Conservation (phyloP, 2,113 vertebrate species). For the Protobothrops mucrosquamatus region DNA sequence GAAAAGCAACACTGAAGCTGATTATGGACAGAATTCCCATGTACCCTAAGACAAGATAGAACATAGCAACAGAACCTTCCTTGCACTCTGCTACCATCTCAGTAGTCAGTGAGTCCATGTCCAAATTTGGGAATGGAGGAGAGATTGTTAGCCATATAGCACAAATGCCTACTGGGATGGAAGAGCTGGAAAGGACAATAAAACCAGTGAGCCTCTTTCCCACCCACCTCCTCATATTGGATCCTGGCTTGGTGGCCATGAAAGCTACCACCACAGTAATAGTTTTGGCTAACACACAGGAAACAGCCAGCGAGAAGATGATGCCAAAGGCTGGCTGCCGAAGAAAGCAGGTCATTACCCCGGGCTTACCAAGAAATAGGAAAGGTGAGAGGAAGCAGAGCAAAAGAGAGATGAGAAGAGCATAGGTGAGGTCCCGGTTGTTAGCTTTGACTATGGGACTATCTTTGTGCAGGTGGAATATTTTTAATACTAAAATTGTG, state of each 20-base stretch:
- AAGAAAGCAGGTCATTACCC: not conserved
- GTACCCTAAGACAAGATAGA: not conserved
- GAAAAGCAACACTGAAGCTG: not conserved
- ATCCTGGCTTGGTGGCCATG: not conserved
- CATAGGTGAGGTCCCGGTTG: not conserved
- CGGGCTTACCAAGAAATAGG: not conserved
- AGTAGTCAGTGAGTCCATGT: not conserved
- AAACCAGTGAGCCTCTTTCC: not conserved
- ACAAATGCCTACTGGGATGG: not conserved
- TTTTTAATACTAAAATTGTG: not conserved
- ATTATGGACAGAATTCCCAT: not conserved
- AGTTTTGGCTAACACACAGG: not conserved
- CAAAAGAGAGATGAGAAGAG: not conserved
- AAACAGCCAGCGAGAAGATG: slow-evolving; percentile 7
- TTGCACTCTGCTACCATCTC: not conserved
- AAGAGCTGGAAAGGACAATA: not conserved
- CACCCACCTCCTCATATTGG: not conserved
- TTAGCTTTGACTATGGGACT: slow-evolving; percentile 9
- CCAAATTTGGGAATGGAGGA: not conserved
- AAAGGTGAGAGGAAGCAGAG: slow-evolving; percentile 10
- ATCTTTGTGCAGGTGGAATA: not conserved
- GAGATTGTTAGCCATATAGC: not conserved
- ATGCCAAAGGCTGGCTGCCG: not conserved
- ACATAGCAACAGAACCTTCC: not conserved
- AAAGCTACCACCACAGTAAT: not conserved